phyloP scores from a whole-genome alignment of 2,113 vertebrate species.

The Forbesichthys papilliferus region DNA sequence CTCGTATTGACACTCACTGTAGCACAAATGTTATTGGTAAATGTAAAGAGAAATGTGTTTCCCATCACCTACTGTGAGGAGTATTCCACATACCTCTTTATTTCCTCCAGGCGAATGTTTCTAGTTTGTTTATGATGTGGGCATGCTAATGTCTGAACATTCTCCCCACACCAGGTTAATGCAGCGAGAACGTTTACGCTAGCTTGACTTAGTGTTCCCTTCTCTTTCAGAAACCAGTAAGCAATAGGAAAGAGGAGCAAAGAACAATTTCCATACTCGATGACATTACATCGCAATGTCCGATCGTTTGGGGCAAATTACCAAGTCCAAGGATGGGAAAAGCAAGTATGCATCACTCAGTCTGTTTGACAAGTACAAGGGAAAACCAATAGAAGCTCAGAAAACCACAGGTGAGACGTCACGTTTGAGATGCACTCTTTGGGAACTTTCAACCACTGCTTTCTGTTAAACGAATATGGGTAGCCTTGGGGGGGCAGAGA shows the following conservation, averaged over 20 bases:
- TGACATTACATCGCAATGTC: slow-evolving; percentile 99
- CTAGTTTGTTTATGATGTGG: not conserved
- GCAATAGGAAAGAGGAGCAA: slow-evolving; percentile 91
- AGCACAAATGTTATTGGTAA: not conserved
- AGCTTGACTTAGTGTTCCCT: not conserved
- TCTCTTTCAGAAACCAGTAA: slow-evolving; percentile 71
- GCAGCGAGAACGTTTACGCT: not conserved
- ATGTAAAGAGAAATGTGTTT: not conserved
- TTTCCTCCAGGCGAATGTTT: not conserved
- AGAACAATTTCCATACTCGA: slow-evolving; percentile 99
- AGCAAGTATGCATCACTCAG: slow-evolving; percentile 99
- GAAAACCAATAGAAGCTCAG: slow-evolving; percentile 97
- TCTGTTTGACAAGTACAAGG: slow-evolving; percentile 99
- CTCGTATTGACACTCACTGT: no score
- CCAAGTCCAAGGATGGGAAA: slow-evolving; percentile 99
- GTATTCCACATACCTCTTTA: not conserved
- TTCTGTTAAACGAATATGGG: no score
- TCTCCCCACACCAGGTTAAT: not conserved
- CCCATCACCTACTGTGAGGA: not conserved
- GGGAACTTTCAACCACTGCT: not conserved
- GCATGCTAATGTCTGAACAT: not conserved
- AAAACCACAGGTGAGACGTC: slow-evolving; percentile 90
- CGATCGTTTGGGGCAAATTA: slow-evolving; percentile 99
- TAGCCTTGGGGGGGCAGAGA: no score
- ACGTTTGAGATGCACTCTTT: not conserved